phyloP scores from a whole-genome alignment of 2,888 invertebrate genomes.

The Nysson spinosus region DNA sequence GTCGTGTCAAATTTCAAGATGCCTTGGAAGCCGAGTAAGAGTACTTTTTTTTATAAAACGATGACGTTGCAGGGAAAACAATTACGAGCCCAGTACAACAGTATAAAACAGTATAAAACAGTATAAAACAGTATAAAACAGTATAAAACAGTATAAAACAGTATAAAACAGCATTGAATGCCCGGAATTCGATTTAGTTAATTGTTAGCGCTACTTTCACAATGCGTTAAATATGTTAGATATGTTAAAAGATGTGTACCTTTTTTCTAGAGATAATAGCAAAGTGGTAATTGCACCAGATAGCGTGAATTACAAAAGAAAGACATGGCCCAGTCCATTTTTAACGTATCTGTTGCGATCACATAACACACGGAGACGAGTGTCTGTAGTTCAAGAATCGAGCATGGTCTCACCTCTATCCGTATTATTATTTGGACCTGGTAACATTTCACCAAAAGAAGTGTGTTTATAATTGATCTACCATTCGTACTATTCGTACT shows the following conservation, averaged over 20 bases:
- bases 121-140: too few species aligned
- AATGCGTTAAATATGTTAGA: background rate
- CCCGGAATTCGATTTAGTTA: too few species aligned
- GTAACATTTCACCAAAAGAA: slow-evolving; percentile 37
- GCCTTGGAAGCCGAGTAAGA: slow-evolving; percentile 80
- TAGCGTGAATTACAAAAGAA: slow-evolving; percentile 82
- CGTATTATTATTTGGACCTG: slow-evolving; percentile 79
- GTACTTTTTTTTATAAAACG: too few species aligned
- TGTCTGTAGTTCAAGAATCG: slow-evolving; percentile 80
- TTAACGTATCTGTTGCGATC: slow-evolving; percentile 81
- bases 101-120: too few species aligned
- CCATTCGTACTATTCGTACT: too few species aligned
- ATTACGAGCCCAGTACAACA: too few species aligned
- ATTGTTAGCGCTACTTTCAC: too few species aligned
- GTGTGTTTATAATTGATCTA: background rate
- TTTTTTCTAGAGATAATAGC: slow-evolving; percentile 78
- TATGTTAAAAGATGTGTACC: background rate
- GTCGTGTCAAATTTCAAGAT: too few species aligned
- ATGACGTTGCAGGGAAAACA: too few species aligned
- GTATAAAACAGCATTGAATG: too few species aligned
- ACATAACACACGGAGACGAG: slow-evolving; percentile 80
- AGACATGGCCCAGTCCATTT: slow-evolving; percentile 77
- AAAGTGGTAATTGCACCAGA: slow-evolving; percentile 81
- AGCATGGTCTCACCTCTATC: slow-evolving; percentile 81
- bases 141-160: too few species aligned